Evolutionary conservation across 1,140 invertebrate genomes (phyloP).

Genomic region (Drosophila melanica): DNA sequence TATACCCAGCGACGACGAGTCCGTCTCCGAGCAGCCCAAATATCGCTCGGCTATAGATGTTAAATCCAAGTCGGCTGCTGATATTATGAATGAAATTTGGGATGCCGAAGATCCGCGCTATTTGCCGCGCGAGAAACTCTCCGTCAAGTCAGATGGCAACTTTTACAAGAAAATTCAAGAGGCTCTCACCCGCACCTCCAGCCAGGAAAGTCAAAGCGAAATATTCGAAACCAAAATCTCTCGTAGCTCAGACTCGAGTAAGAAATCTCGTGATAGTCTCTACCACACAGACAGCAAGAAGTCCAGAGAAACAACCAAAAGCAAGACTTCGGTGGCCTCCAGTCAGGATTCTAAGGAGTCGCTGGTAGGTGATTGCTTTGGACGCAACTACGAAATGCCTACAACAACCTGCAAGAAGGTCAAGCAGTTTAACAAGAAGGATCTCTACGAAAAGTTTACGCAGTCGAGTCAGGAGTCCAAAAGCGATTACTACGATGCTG

Average conservation of each 20-base stretch:
- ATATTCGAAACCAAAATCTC: slow-evolving; percentile 87
- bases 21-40: slow-evolving; percentile 85
- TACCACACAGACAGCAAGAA: slow-evolving; percentile 88
- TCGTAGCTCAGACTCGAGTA: slow-evolving; percentile 87
- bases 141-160: slow-evolving; percentile 88
- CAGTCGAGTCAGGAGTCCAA: slow-evolving; percentile 88
- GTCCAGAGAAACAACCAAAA: slow-evolving; percentile 86
- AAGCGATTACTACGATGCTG: slow-evolving; percentile 87
- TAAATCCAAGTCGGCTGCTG: slow-evolving; percentile 86
- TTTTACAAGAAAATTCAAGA: slow-evolving; percentile 88
- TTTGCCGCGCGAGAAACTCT: slow-evolving; percentile 88
- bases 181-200: slow-evolving; percentile 87
- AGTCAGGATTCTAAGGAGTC: slow-evolving; percentile 87
- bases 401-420: slow-evolving; percentile 82
- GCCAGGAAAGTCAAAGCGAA: slow-evolving; percentile 88
- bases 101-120: slow-evolving; percentile 88
- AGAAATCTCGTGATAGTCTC: slow-evolving; percentile 86
- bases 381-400: slow-evolving; percentile 83
- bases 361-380: slow-evolving; percentile 74
- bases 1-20: slow-evolving; percentile 87
- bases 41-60: slow-evolving; percentile 81
- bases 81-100: slow-evolving; percentile 86
- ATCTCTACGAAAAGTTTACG: slow-evolving; percentile 84
- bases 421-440: slow-evolving; percentile 77
- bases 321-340: slow-evolving; percentile 86